Conservation (phyloP, 1,140 invertebrate species). For the Drosophila subpulchrella region DNA sequence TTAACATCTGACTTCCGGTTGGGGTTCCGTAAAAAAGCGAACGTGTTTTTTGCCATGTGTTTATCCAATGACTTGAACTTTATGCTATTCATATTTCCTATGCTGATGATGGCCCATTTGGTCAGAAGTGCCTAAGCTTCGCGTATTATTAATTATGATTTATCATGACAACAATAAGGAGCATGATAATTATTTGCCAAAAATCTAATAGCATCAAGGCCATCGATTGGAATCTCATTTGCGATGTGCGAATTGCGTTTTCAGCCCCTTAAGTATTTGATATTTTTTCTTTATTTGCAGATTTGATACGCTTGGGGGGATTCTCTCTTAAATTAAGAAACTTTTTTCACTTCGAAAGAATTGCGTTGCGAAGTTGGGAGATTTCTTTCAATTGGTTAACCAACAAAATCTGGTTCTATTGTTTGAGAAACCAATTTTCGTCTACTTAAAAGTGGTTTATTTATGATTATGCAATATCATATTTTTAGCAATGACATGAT, state of each 20-base stretch:
- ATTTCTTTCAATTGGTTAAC: not conserved
- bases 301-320: conserved; percentile 30
- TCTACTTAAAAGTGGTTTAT: conserved; percentile 1
- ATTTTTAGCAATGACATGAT: conserved; percentile 7
- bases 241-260: conserved; percentile 38
- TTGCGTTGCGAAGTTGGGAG: conserved; percentile 22
- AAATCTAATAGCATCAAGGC: conserved; percentile 19
- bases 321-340: conserved; percentile 19
- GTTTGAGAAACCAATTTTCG: conserved; percentile 36
- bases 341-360: conserved; percentile 3
- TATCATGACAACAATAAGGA: conserved; percentile 45
- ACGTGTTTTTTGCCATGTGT: conserved; percentile 69
- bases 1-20: conserved; percentile 54
- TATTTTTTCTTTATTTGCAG: conserved; percentile 29
- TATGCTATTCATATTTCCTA: conserved; percentile 34
- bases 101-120: conserved; percentile 52
- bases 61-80: conserved; percentile 48
- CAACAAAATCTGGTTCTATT: conserved; percentile 21
- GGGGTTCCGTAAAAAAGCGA: conserved; percentile 34
- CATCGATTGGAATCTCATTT: conserved; percentile 30
- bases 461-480: not conserved
- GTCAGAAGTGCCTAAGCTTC: conserved; percentile 39
- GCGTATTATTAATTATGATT: conserved; percentile 46
- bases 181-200: conserved; percentile 38
- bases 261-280: not conserved